Evolutionary conservation across 2,797 vertebrate species (phyloP), one percentile per base, ranked within the genome.

Genomic region (Rhinichthys osculus): DNA sequence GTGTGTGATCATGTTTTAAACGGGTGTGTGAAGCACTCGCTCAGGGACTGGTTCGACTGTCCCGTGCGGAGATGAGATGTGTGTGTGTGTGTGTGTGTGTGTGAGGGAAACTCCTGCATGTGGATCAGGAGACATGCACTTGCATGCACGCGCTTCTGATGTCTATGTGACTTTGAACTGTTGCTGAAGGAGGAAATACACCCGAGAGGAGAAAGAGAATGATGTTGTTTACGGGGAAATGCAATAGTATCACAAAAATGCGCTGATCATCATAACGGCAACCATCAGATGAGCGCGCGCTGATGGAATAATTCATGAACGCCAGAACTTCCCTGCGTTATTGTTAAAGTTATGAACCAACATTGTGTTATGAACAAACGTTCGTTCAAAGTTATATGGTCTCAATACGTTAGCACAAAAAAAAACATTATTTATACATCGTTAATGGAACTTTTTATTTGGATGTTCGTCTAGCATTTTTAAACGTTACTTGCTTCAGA

Each of bases 111-210:
- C 93, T 94, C 94, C 94, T 95, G 94, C 92, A 92, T 90, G 93
- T 93, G 94, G 93, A 94, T 78, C 57, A n/a, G 23, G 91, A 91
- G 91, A 93, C 95, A 93, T 94, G 94, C 94, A 88, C 92, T 90
- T 92, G 95, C 95, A 93, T 95, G 95, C 94, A 64, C 81, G 92
- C 84, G 90, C 89, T 90, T 95, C 92, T 94, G 94, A 95, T 93
- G 95, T 95, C 91, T 94, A 85, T 88, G 90, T 92, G 89, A 84
- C 93, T 95, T 95, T 95, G 93, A 95, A 95, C 93, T 94, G 91
- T 92, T 91, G 92, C 92, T 93, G 90, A 91, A 93, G 92, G 92
- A 95, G 93, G 93, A 95, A 94, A 94, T 94, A 94, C 93, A 95
- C 93, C 93, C 91, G 87, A 33, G 62, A 66, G 14, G 62, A 66